Conservation (phyloP, 2,797 vertebrate genomes). For the Spinus pinus region DNA sequence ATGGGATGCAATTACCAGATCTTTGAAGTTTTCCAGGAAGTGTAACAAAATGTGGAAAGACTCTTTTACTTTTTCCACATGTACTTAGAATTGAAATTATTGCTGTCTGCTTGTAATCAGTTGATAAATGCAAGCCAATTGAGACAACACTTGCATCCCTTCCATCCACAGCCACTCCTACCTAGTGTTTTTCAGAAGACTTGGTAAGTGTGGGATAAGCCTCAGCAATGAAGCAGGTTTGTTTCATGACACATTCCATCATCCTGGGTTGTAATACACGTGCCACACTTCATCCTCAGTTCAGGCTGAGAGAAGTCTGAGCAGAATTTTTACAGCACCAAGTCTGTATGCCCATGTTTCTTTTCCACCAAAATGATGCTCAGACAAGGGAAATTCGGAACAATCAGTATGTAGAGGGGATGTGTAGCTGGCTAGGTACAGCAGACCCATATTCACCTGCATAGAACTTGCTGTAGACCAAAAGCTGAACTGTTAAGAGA, state of each 20-base stretch:
- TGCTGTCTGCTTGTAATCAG: background rate
- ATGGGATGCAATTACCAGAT: background rate
- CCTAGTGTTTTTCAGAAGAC: background rate
- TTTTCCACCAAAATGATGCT: background rate
- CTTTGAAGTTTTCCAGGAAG: background rate
- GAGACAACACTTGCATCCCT: background rate
- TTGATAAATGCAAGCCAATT: background rate
- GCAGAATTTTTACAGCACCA: background rate
- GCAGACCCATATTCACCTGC: background rate
- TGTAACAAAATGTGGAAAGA: background rate
- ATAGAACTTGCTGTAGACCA: background rate
- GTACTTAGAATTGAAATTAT: background rate
- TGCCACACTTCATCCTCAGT: background rate
- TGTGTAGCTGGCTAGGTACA: background rate
- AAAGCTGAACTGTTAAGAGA: background rate
- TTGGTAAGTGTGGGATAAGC: background rate
- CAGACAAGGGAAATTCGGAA: background rate
- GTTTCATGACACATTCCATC: background rate
- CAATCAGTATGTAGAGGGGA: fast-evolving
- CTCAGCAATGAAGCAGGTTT: background rate
- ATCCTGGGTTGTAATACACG: too few species aligned
- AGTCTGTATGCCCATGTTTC: background rate
- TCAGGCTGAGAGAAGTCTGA: background rate
- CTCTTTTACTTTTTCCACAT: background rate
- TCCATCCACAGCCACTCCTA: background rate